Evolutionary conservation across 2,888 invertebrate species (phyloP).

Genomic region (Spodoptera picta): DNA sequence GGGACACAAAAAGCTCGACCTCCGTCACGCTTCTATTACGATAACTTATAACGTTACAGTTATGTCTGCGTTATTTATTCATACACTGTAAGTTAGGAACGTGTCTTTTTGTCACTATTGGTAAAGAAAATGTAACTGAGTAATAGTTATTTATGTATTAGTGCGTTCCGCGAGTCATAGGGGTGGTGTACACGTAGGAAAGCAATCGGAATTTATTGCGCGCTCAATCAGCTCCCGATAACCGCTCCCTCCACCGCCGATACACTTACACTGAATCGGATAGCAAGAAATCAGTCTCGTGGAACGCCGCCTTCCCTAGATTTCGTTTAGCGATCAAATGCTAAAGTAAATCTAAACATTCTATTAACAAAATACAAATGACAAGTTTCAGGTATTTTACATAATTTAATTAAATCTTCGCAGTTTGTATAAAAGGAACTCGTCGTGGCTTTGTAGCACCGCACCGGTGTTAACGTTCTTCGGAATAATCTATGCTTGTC

Average conservation of each 20-base stretch:
- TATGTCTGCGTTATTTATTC: slow-evolving; percentile 38
- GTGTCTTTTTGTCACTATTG: slow-evolving; percentile 12
- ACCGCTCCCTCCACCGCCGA: slow-evolving; percentile 62
- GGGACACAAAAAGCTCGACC: slow-evolving; percentile 35
- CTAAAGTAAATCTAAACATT: slow-evolving; percentile 20
- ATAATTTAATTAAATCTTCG: slow-evolving; percentile 6
- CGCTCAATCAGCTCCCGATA: slow-evolving; percentile 75
- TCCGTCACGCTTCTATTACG: slow-evolving; percentile 26
- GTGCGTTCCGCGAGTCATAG: slow-evolving; percentile 44
- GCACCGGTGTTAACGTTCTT: too few species aligned
- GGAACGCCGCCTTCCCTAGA: slow-evolving; percentile 46
- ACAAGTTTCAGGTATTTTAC: not conserved
- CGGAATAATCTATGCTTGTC: too few species aligned
- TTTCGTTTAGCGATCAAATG: slow-evolving; percentile 49
- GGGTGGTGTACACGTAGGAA: slow-evolving; percentile 65
- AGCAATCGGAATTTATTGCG: slow-evolving; percentile 77
- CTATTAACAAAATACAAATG: slow-evolving; percentile 22
- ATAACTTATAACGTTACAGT: slow-evolving; percentile 27
- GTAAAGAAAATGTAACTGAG: slow-evolving; percentile 25
- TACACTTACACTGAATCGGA: slow-evolving; percentile 58
- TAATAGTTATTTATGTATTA: slow-evolving; percentile 36
- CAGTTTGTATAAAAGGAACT: not conserved
- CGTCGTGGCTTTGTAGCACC: too few species aligned
- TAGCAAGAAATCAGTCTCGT: slow-evolving; percentile 62
- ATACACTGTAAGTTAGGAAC: slow-evolving; percentile 14